These are phyloP conservation scores for Mugil cephalus DNA, from an alignment of 2,113 vertebrate species.

Conservation along the genomic window DNA sequence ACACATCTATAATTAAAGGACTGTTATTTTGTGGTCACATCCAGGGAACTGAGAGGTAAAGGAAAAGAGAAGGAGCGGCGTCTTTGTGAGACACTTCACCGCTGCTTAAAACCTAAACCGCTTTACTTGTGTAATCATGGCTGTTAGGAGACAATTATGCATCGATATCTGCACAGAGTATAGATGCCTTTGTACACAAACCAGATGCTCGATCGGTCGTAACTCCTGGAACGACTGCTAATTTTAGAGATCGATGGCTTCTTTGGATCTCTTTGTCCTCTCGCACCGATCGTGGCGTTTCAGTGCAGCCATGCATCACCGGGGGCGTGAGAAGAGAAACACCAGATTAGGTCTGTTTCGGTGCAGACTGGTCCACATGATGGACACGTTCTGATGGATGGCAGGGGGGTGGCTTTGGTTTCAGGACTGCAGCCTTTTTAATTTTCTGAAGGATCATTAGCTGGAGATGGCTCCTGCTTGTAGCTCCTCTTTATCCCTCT, in stretches of 20 bases:
- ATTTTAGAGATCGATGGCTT: constrained; percentile 55
- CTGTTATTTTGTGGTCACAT: constrained; percentile 36
- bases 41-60: constrained; percentile 13
- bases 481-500: constrained; percentile 68
- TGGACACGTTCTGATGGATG: constrained; percentile 61
- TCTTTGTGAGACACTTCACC: too few relatives aligned
- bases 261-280: constrained; percentile 43
- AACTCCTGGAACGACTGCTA: constrained; percentile 24
- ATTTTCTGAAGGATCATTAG: constrained; percentile 82
- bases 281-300: constrained; percentile 39
- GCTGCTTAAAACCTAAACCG: constrained; percentile 2
- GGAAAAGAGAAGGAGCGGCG: not conserved
- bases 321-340: constrained; percentile 27
- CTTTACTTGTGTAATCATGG: constrained; percentile 4
- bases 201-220: constrained; percentile 23
- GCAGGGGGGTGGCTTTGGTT: constrained; percentile 61
- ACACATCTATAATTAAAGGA: constrained; percentile 36
- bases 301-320: constrained; percentile 24
- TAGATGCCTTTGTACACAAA: constrained; percentile 14
- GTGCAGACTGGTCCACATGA: constrained; percentile 24
- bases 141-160: constrained; percentile 23
- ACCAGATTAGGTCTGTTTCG: constrained; percentile 45
- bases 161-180: constrained; percentile 8
- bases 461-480: constrained; percentile 59
- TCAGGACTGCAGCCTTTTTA: constrained; percentile 77